These are phyloP conservation scores for Spinus olivaceus DNA, from an alignment of 2,797 vertebrate species.

Conservation along the genomic window DNA sequence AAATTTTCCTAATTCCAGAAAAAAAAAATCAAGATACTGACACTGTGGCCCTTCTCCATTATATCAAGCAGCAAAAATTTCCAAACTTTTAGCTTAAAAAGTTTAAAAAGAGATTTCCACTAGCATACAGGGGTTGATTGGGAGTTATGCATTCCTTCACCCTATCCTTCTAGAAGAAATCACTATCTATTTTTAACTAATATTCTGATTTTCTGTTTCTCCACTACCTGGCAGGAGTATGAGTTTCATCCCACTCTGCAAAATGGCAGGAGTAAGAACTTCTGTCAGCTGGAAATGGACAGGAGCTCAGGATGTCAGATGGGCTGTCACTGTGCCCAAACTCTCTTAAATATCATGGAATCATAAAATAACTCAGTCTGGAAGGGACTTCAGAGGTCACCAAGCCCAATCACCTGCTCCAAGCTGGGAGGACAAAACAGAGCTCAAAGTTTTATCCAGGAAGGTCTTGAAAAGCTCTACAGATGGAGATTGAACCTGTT, in stretches of 20 bases:
- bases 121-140: fast-evolving
- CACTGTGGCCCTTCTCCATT: neutral
- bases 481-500: neutral
- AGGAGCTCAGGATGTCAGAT: neutral
- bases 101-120: neutral
- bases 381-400: neutral
- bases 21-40: neutral
- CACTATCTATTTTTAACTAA: neutral
- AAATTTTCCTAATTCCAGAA: neutral
- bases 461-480: neutral
- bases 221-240: neutral
- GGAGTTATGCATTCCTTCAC: fast-evolving
- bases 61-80: neutral
- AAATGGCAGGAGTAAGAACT: neutral
- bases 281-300: neutral
- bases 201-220: neutral
- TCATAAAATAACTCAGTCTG: neutral
- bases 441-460: neutral
- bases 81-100: neutral
- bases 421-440: neutral
- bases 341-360: neutral
- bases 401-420: neutral
- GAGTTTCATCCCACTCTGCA: neutral
- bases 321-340: neutral
- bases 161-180: neutral